Evolutionary conservation across 2,888 invertebrate species (phyloP).

Genomic region (Octonoba sinensis): DNA sequence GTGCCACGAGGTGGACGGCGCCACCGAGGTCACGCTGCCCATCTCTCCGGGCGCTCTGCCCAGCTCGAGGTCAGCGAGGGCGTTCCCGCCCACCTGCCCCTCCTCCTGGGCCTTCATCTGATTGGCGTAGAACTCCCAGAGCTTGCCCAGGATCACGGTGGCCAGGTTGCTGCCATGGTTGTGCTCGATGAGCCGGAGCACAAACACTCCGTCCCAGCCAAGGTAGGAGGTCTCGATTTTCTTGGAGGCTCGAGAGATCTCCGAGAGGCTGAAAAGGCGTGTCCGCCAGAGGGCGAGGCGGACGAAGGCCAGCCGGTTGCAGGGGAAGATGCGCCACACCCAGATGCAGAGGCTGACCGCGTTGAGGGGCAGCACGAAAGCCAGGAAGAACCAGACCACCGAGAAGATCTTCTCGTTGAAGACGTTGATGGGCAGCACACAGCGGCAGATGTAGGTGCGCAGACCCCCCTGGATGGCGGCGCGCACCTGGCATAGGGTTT

Average conservation of each 20-base stretch:
- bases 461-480: conserved; percentile 69
- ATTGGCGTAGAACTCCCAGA: conserved; percentile 69
- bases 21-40: conserved; percentile 66
- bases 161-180: conserved; percentile 70
- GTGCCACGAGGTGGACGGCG: conserved; percentile 68
- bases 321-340: conserved; percentile 68
- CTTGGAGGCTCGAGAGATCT: conserved; percentile 70
- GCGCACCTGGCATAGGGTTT: conserved; percentile 71
- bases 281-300: conserved; percentile 70
- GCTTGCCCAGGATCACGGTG: conserved; percentile 68
- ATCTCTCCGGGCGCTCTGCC: conserved; percentile 53
- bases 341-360: conserved; percentile 68
- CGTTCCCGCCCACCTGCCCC: conserved; percentile 65
- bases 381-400: conserved; percentile 70
- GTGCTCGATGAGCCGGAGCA: conserved; percentile 70
- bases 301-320: conserved; percentile 71
- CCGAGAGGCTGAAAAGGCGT: conserved; percentile 72
- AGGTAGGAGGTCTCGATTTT: conserved; percentile 69
- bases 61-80: conserved; percentile 66
- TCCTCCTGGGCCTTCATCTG: conserved; percentile 68
- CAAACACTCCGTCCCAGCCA: conserved; percentile 70
- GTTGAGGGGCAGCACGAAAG: conserved; percentile 69
- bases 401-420: conserved; percentile 71
- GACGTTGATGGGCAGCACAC: conserved; percentile 70
- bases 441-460: conserved; percentile 69